These are phyloP conservation scores for Cataglyphis rosenhaueri DNA, from an alignment of 2,888 invertebrate species.

Conservation along the genomic window DNA sequence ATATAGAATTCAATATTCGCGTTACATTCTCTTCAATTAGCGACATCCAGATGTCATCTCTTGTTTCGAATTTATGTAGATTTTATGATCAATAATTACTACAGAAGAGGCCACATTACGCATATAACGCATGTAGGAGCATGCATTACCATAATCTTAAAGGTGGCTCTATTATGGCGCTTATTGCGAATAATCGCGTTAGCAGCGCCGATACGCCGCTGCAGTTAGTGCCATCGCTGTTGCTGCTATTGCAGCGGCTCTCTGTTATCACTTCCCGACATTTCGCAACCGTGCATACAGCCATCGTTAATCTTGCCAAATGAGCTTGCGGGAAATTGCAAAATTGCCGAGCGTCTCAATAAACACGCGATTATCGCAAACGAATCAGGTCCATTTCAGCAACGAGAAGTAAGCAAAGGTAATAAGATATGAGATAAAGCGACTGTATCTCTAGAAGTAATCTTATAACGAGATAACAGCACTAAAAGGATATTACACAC, in stretches of 20 bases:
- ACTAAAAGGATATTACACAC: neutral
- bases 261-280: conserved; percentile 64
- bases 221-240: conserved; percentile 41
- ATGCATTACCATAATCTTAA: conserved; percentile 78
- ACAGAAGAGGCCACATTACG: conserved; percentile 64
- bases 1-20: neutral
- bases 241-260: conserved; percentile 39
- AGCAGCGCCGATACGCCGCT: conserved; percentile 61
- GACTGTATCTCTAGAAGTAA: neutral
- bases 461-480: neutral
- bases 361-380: conserved; percentile 27
- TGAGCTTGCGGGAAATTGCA: conserved; percentile 49
- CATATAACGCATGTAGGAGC: conserved; percentile 67
- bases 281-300: conserved; percentile 61
- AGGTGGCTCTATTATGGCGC: conserved; percentile 72
- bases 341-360: conserved; percentile 43
- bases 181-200: conserved; percentile 78
- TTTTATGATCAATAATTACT: conserved; percentile 79
- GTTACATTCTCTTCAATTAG: neutral
- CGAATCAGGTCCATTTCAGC: neutral
- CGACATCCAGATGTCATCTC: conserved; percentile 40
- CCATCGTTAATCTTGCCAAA: conserved; percentile 63
- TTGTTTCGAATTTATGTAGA: conserved; percentile 73
- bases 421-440: neutral
- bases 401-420: neutral